A percentile compares a stretch with the other conserved stretches of the same genome.
Evolutionary conservation across 2,797 vertebrate species (phyloP).

Genomic region (Chiroxiphia lanceolata): DNA sequence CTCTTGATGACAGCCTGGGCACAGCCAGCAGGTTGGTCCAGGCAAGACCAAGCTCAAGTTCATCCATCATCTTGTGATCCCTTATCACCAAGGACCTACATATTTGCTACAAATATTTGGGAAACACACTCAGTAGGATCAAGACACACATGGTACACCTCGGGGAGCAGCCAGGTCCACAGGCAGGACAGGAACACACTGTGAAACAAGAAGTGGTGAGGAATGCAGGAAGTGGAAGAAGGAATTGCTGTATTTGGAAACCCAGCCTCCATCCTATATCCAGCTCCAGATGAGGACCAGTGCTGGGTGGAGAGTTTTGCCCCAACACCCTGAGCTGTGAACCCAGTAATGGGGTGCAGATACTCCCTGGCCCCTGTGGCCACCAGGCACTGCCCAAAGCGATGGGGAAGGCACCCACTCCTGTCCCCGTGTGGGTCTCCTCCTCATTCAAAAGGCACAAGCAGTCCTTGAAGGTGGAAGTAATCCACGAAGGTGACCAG

Average conservation of each 20-base stretch:
- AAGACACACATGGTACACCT: not conserved
- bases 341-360: not conserved
- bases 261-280: rapidly evolving
- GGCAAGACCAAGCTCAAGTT: not conserved
- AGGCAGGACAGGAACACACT: not conserved
- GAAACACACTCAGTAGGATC: not conserved
- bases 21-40: not conserved
- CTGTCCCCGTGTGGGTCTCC: rapidly evolving
- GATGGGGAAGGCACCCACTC: not conserved
- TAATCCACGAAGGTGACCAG: not conserved
- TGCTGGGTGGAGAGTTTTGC: not conserved
- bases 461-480: not conserved
- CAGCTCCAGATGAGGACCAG: not conserved
- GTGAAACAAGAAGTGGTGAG: not conserved
- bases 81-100: not conserved
- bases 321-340: not conserved
- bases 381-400: not conserved
- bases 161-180: rapidly evolving
- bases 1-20: not conserved
- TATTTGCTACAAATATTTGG: not conserved
- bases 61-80: not conserved
- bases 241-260: not conserved
- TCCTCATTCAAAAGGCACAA: not conserved
- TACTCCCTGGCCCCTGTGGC: rapidly evolving
- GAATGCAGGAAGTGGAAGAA: not conserved